Conservation (phyloP, 2,797 vertebrate species). For the Avahi laniger region DNA sequence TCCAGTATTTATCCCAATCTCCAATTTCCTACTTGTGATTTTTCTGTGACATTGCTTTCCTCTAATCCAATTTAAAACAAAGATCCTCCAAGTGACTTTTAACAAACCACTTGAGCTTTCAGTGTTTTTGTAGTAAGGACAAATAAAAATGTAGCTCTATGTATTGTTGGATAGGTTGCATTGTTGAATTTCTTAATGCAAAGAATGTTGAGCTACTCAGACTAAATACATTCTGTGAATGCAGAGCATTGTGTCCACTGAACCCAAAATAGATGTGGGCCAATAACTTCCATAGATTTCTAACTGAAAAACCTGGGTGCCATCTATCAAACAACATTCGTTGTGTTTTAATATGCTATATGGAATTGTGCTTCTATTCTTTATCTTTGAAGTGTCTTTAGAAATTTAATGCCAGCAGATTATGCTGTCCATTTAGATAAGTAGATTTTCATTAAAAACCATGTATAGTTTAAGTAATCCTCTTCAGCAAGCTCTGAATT, state of each 20-base stretch:
- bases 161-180: not conserved
- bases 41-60: not conserved
- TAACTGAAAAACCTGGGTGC: constrained; percentile 77
- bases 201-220: not conserved
- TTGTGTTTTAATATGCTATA: constrained; percentile 79
- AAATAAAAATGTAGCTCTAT: not conserved
- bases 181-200: not conserved
- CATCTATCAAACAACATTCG: constrained; percentile 67
- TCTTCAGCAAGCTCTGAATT: constrained; percentile 67
- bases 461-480: constrained; percentile 55
- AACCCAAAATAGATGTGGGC: constrained; percentile 72
- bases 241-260: constrained; percentile 59
- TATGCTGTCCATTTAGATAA: constrained; percentile 60
- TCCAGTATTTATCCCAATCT: not conserved
- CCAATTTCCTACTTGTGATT: not conserved
- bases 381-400: constrained; percentile 64
- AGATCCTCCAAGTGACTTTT: not conserved
- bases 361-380: constrained; percentile 78
- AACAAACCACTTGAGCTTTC: not conserved
- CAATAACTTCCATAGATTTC: constrained; percentile 73
- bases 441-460: constrained; percentile 66
- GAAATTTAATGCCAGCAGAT: constrained; percentile 61
- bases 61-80: constrained; percentile 22
- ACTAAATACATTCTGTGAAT: not conserved
- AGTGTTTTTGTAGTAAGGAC: not conserved